phyloP scores from a whole-genome alignment of 2,113 vertebrate species.

The Protobothrops flavoviridis region DNA sequence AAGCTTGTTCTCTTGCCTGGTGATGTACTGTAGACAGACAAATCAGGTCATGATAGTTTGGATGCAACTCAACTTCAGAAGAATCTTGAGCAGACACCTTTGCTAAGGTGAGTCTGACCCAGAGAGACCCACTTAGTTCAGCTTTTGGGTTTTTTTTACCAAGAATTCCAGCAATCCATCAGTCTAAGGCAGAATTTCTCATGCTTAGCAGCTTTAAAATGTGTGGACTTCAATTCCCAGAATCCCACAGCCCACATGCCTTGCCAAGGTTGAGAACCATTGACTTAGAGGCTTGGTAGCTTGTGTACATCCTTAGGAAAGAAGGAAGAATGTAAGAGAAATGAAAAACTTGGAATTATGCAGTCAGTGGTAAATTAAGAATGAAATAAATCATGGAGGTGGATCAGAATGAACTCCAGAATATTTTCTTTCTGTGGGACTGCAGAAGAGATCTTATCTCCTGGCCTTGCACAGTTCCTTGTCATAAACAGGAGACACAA shows the following conservation, averaged over 20 bases:
- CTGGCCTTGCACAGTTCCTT: background rate
- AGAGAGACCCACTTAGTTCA: background rate
- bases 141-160: background rate
- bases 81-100: background rate
- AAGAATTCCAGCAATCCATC: background rate
- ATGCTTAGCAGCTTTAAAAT: too few species aligned
- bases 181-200: too few species aligned
- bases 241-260: too few species aligned
- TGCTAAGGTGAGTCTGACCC: background rate
- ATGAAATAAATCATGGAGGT: background rate
- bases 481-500: constrained; percentile 12
- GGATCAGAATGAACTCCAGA: background rate
- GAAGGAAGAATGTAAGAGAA: too few species aligned
- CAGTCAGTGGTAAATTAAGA: background rate
- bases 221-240: too few species aligned
- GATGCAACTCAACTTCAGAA: background rate
- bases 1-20: background rate
- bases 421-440: background rate
- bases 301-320: too few species aligned
- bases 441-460: background rate
- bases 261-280: too few species aligned
- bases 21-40: background rate
- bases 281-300: background rate
- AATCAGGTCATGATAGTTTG: background rate
- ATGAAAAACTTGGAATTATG: background rate